Percentiles rank a stretch among this genome's conserved stretches.
These are phyloP conservation scores for Oxyura jamaicensis DNA, from an alignment of 2,113 vertebrate species.

Conservation along the genomic window DNA sequence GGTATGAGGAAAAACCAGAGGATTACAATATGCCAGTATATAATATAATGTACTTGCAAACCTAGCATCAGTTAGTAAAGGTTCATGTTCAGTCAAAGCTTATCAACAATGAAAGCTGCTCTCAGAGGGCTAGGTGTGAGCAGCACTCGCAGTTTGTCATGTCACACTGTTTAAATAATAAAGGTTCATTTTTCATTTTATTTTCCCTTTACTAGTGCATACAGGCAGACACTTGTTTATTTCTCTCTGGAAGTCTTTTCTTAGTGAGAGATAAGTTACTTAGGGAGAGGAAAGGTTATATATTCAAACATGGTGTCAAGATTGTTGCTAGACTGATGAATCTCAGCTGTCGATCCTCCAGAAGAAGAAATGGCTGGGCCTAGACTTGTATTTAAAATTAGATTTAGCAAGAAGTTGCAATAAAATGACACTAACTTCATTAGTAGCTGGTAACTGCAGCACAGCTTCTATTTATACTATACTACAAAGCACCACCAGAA, in stretches of 20 bases:
- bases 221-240: conserved; percentile 39
- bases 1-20: background rate
- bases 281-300: conserved; percentile 27
- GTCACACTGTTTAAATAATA: conserved; percentile 54
- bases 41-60: background rate
- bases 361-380: background rate
- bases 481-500: background rate
- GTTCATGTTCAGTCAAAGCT: background rate
- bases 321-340: conserved; percentile 23
- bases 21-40: background rate
- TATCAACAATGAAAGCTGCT: conserved; percentile 45
- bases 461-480: background rate
- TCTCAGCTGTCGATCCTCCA: background rate
- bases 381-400: background rate
- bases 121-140: background rate
- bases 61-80: background rate
- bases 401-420: background rate
- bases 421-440: background rate
- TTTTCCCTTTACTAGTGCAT: conserved; percentile 42
- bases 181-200: conserved; percentile 37
- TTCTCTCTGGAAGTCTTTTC: conserved; percentile 28
- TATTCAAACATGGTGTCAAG: conserved; percentile 32
- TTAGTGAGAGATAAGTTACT: conserved; percentile 30
- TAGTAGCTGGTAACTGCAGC: background rate
- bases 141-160: conserved; percentile 19